A percentile compares a stretch with the other conserved stretches of the same genome.
phyloP scores from a whole-genome alignment of 2,113 vertebrate species.

The Xyrauchen texanus region DNA sequence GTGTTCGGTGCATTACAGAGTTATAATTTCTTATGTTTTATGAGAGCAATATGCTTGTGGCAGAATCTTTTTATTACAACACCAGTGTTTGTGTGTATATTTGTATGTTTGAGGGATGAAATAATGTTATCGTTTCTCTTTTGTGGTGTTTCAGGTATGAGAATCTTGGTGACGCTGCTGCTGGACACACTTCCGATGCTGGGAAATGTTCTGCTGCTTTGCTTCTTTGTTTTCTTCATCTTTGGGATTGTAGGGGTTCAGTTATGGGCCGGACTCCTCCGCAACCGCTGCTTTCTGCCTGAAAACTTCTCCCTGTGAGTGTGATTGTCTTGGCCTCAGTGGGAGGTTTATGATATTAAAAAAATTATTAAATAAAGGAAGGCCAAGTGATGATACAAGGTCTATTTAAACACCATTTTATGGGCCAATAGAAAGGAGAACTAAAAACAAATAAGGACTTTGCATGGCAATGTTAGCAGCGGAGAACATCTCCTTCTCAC shows the following conservation, averaged over 20 bases:
- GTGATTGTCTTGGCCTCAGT: neutral
- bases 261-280: slow-evolving; percentile 85
- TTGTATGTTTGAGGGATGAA: neutral
- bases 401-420: no score
- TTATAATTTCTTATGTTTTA: neutral
- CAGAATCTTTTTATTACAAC: slow-evolving; percentile 45
- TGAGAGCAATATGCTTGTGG: slow-evolving; percentile 26
- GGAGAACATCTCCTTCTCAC: no score
- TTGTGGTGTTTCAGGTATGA: slow-evolving; percentile 78
- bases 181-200: slow-evolving; percentile 90
- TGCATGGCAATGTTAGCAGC: no score
- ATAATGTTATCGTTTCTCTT: slow-evolving; percentile 39
- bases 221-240: slow-evolving; percentile 92
- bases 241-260: slow-evolving; percentile 87
- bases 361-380: neutral
- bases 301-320: slow-evolving; percentile 97
- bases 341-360: neutral
- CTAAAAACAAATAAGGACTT: no score
- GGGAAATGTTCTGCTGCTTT: slow-evolving; percentile 85
- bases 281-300: slow-evolving; percentile 88
- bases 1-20: slow-evolving; percentile 12
- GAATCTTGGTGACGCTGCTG: slow-evolving; percentile 86
- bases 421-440: no score
- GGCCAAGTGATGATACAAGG: neutral
- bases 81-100: neutral